Evolutionary conservation across 2,113 vertebrate species (phyloP), one percentile per base, ranked within the genome.

Genomic region (Mionectes macconnelli): DNA sequence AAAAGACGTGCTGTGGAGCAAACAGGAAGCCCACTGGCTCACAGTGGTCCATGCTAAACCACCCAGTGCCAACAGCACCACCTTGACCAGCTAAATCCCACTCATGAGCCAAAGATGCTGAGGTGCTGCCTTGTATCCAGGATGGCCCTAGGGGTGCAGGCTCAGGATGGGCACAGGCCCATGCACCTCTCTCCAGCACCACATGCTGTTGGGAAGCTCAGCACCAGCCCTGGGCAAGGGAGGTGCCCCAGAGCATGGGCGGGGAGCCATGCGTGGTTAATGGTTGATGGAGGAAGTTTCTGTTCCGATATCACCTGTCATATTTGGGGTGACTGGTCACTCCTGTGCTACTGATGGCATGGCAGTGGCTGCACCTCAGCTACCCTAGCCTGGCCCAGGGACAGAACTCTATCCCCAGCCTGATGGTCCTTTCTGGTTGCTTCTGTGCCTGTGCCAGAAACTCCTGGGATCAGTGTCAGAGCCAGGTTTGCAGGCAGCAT

Each of bases 201-300:
- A 3, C 37, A 19, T 0, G 1, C 33, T 68, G 7, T 4, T 2
- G 16, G 45, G 52, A 53, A 52, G 7, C 56, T 74, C 0, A 0
- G 39, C 19, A 10, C 14, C 15, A 2, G 0, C 7, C 22, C 6
- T 30, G 63, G 33, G 55, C 0, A 2, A 47, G 50, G 74, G 24
- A 87, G 42, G 7, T 45, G 42, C 16, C 14, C 45, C 6, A 2
- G 70, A 6, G 23, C 30, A 1, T 0, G 35, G 40, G 76, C 47
- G 45, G 27, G 30, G 35, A 93, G 35, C 42, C 39, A 13, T 0
- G 0, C 0, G 0, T 9, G 50, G 90, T 86, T 94, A 93, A 88
- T 90, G 45, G 70, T 31, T 80, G 64, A 80, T 30, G 22, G 67
- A 88, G 81, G 82, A 44, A 63, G 18, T 49, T 74, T 66, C 50